Conservation (phyloP, 2,113 vertebrate genomes). For the Chloropsis hardwickii region DNA sequence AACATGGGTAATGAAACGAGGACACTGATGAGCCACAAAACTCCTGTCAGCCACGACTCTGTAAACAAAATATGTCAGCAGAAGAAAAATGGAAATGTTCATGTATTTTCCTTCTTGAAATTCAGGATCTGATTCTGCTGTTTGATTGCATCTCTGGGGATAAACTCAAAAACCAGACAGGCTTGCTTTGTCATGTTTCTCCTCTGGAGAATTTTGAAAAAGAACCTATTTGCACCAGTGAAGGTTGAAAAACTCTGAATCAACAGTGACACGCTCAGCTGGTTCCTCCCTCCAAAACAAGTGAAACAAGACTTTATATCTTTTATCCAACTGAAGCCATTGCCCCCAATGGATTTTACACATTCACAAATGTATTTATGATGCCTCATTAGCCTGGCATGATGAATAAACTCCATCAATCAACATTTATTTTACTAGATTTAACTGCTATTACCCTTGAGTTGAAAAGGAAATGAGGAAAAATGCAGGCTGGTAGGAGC, state of each 20-base stretch:
- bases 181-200: not conserved
- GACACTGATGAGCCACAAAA: not conserved
- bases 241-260: not conserved
- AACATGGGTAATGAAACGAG: not conserved
- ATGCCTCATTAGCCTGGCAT: slow-evolving; percentile 47
- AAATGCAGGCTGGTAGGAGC: not conserved
- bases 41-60: not conserved
- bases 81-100: not conserved
- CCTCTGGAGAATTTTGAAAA: not conserved
- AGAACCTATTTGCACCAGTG: not conserved
- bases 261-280: not conserved
- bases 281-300: not conserved
- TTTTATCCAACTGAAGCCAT: not conserved
- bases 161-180: not conserved
- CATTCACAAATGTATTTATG: slow-evolving; percentile 21
- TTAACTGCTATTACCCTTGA: slow-evolving; percentile 32
- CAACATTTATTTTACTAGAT: slow-evolving; percentile 46
- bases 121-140: not conserved
- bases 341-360: slow-evolving; percentile 2
- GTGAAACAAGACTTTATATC: not conserved
- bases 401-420: slow-evolving; percentile 46
- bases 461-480: slow-evolving; percentile 29
- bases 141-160: not conserved
- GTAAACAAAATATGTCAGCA: not conserved
- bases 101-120: not conserved